phyloP scores from a whole-genome alignment of 1,140 invertebrate genomes.

The Galendromus occidentalis region DNA sequence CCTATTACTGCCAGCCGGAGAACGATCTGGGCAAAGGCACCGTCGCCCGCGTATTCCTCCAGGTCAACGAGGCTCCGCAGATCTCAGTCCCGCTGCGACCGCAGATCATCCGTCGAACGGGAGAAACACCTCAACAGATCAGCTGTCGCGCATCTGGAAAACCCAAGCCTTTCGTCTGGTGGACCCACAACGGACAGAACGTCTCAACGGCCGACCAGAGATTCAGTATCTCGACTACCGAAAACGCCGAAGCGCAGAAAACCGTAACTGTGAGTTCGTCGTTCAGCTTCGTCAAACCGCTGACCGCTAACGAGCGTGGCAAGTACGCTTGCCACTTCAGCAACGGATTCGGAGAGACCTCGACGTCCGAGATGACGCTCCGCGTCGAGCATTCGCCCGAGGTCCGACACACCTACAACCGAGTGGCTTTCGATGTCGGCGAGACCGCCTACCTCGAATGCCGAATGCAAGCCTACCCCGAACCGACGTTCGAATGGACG shows the following conservation, averaged over 20 bases:
- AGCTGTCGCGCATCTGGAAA: constrained; percentile 66
- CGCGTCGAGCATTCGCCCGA: constrained; percentile 53
- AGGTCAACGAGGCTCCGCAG: constrained; percentile 59
- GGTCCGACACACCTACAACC: constrained; percentile 56
- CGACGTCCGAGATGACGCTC: constrained; percentile 39
- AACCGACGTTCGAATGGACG: constrained; percentile 76
- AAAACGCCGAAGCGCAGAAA: constrained; percentile 42
- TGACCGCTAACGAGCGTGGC: constrained; percentile 60
- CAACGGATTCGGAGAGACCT: constrained; percentile 64
- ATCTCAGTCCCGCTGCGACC: constrained; percentile 61
- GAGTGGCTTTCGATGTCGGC: constrained; percentile 62
- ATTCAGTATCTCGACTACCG: constrained; percentile 55
- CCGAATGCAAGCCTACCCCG: constrained; percentile 70
- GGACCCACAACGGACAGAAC: constrained; percentile 65
- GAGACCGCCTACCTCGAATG: constrained; percentile 67
- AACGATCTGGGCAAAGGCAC: constrained; percentile 70
- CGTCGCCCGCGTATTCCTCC: constrained; percentile 52
- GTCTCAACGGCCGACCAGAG: constrained; percentile 37
- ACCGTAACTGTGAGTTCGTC: constrained; percentile 63
- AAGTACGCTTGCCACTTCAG: constrained; percentile 67
- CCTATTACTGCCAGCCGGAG: constrained; percentile 65
- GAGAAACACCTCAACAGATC: constrained; percentile 54
- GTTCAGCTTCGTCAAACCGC: constrained; percentile 51
- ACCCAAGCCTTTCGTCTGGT: constrained; percentile 54
- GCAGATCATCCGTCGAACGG: constrained; percentile 36